Conservation (phyloP, 53 echinoderm and acorn worm genomes). For the Holothuria leucospilota region DNA sequence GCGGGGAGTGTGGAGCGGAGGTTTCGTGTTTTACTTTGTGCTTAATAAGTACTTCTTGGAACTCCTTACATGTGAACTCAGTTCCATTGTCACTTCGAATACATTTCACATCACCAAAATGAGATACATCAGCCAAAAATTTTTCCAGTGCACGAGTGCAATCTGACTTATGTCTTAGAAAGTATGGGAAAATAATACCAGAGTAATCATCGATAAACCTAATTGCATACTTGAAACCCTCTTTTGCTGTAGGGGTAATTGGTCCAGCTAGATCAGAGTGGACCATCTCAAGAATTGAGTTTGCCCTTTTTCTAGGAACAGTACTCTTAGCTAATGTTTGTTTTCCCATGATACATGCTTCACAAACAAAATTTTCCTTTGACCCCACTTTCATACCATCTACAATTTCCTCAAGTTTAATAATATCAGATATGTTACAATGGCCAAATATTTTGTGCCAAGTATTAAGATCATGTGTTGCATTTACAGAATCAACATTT, state of each 20-base stretch:
- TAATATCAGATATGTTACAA: conserved; percentile 57
- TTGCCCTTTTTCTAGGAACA: conserved; percentile 39
- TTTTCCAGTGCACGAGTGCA: conserved; percentile 21
- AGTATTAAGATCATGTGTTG: conserved; percentile 33
- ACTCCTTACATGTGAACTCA: conserved; percentile 48
- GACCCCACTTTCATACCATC: conserved; percentile 38
- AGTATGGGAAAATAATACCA: conserved; percentile 43
- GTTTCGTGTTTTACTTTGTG: conserved; percentile 55
- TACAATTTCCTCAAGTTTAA: conserved; percentile 51
- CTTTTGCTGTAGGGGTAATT: conserved; percentile 37
- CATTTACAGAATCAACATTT: conserved; percentile 42
- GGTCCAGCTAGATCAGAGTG: conserved; percentile 64
- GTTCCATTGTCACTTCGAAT: conserved; percentile 53
- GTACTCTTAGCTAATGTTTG: conserved; percentile 29
- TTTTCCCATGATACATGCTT: conserved; percentile 49
- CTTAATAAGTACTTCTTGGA: conserved; percentile 28
- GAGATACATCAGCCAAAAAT: conserved; percentile 52
- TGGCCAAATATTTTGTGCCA: conserved; percentile 64
- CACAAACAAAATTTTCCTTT: conserved; percentile 34
- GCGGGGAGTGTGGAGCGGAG: conserved; percentile 57
- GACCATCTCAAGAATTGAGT: conserved; percentile 41
- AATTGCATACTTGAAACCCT: conserved; percentile 56
- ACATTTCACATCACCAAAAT: conserved; percentile 43
- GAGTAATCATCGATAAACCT: conserved; percentile 62
- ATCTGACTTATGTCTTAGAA: conserved; percentile 45